These are phyloP conservation scores for Magallana ariakensis DNA, from an alignment of 1,140 invertebrate species.

Conservation along the genomic window DNA sequence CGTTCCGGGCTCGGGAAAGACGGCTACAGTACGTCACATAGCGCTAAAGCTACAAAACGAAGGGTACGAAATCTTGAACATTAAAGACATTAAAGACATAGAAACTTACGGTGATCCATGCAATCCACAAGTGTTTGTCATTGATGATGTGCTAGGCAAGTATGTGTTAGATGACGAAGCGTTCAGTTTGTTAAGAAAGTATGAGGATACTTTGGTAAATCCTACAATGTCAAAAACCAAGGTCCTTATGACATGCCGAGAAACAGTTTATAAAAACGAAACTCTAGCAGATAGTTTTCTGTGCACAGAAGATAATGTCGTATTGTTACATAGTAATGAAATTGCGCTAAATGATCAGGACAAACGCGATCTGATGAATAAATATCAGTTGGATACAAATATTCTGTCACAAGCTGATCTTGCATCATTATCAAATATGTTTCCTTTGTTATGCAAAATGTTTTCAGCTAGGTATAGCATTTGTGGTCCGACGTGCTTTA, in stretches of 20 bases:
- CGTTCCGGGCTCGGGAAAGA: neutral
- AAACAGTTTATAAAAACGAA: neutral
- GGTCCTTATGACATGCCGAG: neutral
- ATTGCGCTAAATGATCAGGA: no score
- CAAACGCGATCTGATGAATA: no score
- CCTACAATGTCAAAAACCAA: neutral
- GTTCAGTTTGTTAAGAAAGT: neutral
- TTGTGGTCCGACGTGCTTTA: neutral
- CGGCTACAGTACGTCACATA: neutral
- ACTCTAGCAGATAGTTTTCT: no score
- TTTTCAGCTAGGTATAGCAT: neutral
- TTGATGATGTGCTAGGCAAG: neutral
- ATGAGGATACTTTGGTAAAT: neutral
- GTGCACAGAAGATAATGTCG: no score
- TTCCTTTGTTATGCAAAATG: neutral
- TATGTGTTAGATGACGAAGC: neutral
- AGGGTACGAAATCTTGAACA: neutral
- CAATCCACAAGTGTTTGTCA: neutral
- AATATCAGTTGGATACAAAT: no score
- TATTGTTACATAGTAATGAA: neutral
- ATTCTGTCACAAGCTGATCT: neutral
- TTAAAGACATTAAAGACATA: neutral
- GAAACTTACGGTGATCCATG: neutral
- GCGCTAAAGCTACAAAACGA: neutral
- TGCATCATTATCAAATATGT: neutral